These are phyloP conservation scores for Zosterops borbonicus DNA, from an alignment of 2,113 vertebrate genomes.

Conservation along the genomic window DNA sequence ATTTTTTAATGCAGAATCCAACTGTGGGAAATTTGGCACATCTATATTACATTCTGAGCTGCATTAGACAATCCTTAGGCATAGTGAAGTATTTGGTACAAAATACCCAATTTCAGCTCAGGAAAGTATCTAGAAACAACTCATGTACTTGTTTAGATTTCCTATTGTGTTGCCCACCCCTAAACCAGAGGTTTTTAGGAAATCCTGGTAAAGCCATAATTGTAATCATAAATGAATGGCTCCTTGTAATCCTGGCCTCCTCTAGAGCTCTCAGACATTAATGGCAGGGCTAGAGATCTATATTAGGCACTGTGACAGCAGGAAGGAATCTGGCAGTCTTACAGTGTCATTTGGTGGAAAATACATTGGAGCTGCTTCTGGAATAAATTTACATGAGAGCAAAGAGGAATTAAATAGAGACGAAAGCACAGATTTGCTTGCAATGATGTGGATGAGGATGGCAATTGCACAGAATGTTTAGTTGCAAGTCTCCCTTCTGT, in stretches of 20 bases:
- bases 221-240: background rate
- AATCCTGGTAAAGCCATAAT: background rate
- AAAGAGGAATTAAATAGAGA: conserved; percentile 53
- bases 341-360: conserved; percentile 47
- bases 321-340: conserved; percentile 47
- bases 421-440: conserved; percentile 64
- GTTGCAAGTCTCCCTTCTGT: conserved; percentile 63
- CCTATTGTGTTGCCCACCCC: background rate
- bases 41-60: background rate
- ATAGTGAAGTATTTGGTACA: background rate
- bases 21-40: background rate
- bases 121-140: background rate
- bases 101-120: background rate
- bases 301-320: conserved; percentile 51
- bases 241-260: background rate
- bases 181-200: background rate
- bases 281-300: conserved; percentile 13
- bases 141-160: background rate
- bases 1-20: background rate
- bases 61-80: background rate
- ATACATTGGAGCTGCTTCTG: conserved; percentile 42
- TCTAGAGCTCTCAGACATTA: conserved; percentile 3
- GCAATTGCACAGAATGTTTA: conserved; percentile 68
- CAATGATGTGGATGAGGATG: conserved; percentile 50
- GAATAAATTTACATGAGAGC: conserved; percentile 55